Evolutionary conservation across 2,113 vertebrate species (phyloP).

Genomic region (Pleuronectes platessa): DNA sequence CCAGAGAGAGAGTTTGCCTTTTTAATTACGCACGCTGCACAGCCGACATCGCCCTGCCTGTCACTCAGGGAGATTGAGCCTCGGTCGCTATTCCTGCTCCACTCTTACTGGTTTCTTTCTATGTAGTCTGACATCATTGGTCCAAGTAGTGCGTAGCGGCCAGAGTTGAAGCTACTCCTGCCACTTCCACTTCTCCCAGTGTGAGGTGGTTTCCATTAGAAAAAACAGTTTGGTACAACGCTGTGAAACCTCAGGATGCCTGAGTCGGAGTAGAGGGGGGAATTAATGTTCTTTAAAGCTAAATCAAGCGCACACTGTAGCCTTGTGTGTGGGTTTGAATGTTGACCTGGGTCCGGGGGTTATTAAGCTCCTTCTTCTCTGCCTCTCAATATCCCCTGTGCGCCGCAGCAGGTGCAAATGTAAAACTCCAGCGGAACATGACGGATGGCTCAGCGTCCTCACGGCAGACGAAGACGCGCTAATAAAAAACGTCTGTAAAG

Average conservation of each 20-base stretch:
- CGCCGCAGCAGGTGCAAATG: constrained; percentile 43
- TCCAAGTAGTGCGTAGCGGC: constrained; percentile 51
- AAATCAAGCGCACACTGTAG: constrained; percentile 3
- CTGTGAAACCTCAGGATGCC: constrained; percentile 33
- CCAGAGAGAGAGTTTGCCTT: constrained; percentile 48
- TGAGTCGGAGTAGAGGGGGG: constrained; percentile 6
- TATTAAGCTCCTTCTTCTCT: constrained; percentile 34
- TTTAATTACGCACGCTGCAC: constrained; percentile 69
- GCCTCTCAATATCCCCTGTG: constrained; percentile 46
- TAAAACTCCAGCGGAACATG: constrained; percentile 46
- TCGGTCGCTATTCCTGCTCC: constrained; percentile 41
- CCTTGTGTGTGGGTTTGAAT: constrained; percentile 16
- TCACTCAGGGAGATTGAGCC: constrained; percentile 15
- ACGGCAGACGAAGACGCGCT: constrained; percentile 33
- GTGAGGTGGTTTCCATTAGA: constrained; percentile 26
- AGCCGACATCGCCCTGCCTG: constrained; percentile 24
- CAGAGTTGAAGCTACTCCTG: constrained; percentile 40
- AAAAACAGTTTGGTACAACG: constrained; percentile 16
- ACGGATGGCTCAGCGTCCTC: constrained; percentile 53
- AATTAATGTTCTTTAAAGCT: not conserved
- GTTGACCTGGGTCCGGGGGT: constrained; percentile 9
- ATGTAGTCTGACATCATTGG: constrained; percentile 64
- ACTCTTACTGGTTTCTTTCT: constrained; percentile 57
- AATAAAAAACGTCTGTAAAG: constrained; percentile 27
- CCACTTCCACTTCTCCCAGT: constrained; percentile 8